Base-by-base conservation (phyloP, 2,113 vertebrate genomes). In the Rhagologus leucostigma region DNA sequence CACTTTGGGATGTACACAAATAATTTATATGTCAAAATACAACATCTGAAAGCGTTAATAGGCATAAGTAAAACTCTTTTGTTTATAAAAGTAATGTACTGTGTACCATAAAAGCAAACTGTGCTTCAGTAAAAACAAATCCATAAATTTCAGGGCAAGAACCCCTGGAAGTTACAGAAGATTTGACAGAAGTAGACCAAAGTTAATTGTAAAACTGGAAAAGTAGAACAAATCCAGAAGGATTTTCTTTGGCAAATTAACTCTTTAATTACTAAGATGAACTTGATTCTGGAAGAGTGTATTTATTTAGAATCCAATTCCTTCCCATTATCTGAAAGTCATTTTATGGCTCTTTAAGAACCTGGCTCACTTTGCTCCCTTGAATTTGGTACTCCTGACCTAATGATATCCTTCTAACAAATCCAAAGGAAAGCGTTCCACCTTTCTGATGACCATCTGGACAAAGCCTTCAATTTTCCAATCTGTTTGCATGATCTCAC, bases 61-160 rank as follows among this genome's bases (percentile, higher is more conserved):
- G 84, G 77, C 76, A 55, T 81, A 92, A 80, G 35, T 87, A 37
- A 27, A 96, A 80, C 49, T 24, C 57, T 26, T 96, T 94, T 96
- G 68, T 96, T 96, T 94, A 90, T 70, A 73, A 65, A 94, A 84
- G 49, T 75, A 87, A 92, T 55, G 75, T 85, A 78, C 42, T 85
- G 63, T 37, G 60, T 75, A 27, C 44, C 68, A 64, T 68, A 84
- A 94, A 91, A 86, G 24, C 44, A 93, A 93, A 88, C 18, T 77
- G 76, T 55, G 24, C 63, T 87, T 79, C 71, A 80, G 18, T 26
- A 70, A 89, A 86, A 94, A 57, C 29, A 83, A 79, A 70, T 35
- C 37, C 60, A 27, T 71, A 89, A 60, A 91, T 87, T 81, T 84
- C 69, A 79, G 62, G 70, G 53, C 39, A 70, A 71, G 62, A 84